Conservation (phyloP, 2,888 invertebrate genomes). For the Orchestes rusci region DNA sequence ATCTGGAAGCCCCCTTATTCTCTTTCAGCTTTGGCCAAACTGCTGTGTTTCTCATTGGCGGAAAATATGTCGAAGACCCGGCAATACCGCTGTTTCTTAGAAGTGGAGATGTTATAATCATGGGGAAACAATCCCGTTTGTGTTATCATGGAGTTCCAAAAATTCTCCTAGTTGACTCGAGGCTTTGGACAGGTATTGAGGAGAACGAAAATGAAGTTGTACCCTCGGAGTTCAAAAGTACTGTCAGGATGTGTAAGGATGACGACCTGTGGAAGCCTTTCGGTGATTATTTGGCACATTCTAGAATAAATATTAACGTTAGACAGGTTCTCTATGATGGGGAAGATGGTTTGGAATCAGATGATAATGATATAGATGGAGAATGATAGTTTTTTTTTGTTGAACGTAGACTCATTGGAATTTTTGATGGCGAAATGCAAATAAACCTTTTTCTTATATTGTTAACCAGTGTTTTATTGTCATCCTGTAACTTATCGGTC, state of each 20-base stretch:
- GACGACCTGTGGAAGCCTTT: conserved; percentile 50
- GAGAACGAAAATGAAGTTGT: conserved; percentile 26
- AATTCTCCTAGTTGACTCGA: conserved; percentile 53
- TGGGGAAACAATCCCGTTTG: conserved; percentile 78
- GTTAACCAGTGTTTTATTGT: no score
- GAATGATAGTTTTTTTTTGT: background rate
- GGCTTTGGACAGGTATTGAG: conserved; percentile 22
- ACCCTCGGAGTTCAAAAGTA: conserved; percentile 28
- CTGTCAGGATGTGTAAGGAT: conserved; percentile 36
- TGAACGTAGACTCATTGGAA: no score
- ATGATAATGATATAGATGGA: no score
- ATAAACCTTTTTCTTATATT: no score
- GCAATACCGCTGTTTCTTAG: conserved; percentile 67
- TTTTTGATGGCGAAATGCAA: no score
- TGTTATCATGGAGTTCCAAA: conserved; percentile 93
- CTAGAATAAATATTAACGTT: conserved; percentile 90
- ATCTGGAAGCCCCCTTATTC: conserved; percentile 79
- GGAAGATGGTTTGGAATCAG: conserved; percentile 40
- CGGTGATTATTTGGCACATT: conserved; percentile 56
- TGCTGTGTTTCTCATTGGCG: conserved; percentile 91
- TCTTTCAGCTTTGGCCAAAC: conserved; percentile 91
- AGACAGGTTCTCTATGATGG: conserved; percentile 74
- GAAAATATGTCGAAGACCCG: conserved; percentile 57
- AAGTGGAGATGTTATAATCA: conserved; percentile 87
- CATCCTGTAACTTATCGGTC: no score